Conservation (phyloP, 2,113 vertebrate species). For the Hippocampus comes region DNA sequence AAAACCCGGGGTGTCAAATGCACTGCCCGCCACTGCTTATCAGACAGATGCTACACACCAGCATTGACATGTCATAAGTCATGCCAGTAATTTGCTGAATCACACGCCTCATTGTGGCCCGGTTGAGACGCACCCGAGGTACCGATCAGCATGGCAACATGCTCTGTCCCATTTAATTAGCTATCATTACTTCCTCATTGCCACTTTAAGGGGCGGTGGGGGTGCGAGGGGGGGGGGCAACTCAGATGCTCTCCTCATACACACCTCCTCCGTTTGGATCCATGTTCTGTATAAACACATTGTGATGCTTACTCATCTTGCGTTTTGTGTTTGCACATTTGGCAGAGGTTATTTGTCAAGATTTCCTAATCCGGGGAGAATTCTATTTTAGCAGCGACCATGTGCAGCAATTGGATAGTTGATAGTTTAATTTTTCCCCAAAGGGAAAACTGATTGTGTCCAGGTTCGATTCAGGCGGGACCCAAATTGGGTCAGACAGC, state of each 20-base stretch:
- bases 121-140: slow-evolving; percentile 12
- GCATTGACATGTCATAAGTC: slow-evolving; percentile 19
- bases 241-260: slow-evolving; percentile 31
- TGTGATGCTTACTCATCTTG: slow-evolving; percentile 10
- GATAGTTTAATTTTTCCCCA: slow-evolving; percentile 14
- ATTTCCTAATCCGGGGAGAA: slow-evolving; percentile 14
- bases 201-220: slow-evolving; percentile 4
- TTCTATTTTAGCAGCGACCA: slow-evolving; percentile 24
- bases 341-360: slow-evolving; percentile 21
- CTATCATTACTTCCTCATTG: slow-evolving; percentile 44
- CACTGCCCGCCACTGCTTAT: not conserved
- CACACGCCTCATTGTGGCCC: slow-evolving; percentile 19
- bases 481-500: slow-evolving; percentile 17
- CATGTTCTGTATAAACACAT: slow-evolving; percentile 35
- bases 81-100: slow-evolving; percentile 35
- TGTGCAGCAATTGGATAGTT: slow-evolving; percentile 16
- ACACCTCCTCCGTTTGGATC: slow-evolving; percentile 23
- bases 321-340: slow-evolving; percentile 20
- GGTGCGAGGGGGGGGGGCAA: slow-evolving; percentile 1
- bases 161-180: slow-evolving; percentile 56
- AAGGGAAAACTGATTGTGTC: slow-evolving; percentile 16
- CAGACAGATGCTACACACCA: slow-evolving; percentile 5
- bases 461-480: slow-evolving; percentile 18
- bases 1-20: not conserved
- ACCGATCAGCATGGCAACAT: slow-evolving; percentile 28